Base-by-base conservation (phyloP, 2,888 invertebrate species). In the Baronia brevicornis region DNA sequence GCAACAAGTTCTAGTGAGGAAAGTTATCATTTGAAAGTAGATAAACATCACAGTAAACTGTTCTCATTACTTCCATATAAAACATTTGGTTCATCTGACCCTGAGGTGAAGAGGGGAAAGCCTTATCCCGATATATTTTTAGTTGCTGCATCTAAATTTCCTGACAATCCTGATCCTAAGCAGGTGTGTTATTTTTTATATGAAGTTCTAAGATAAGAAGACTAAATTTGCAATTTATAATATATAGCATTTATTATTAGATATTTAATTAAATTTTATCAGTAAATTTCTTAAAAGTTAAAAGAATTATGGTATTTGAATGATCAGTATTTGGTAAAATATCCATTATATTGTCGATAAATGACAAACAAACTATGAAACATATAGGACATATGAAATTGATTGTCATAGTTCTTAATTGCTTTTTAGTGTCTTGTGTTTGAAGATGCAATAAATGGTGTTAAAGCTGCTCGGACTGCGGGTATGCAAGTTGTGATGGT, bases 371-470 rank as follows among this genome's bases (percentile, higher is more conserved):
- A 17, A 6, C 17, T 6, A 6, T 17, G 6, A 17, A 17, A 17
- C 5, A 6, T 17, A 17, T 5, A 4, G 6, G 17, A 17, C 17
- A 17, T 17, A 17, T 6, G 6, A n/a, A 30, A 8, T 6, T 9
- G 17, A 21, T 5, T 29, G 9, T 21, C 8, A 21, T 22, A 18
- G 9, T 31, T 12, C 6, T 21, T 32, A 29, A 10, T 7, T 19
- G 8, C 26, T 6, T 59, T 54, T 2, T 70, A 91, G 90, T 93
- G 93, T 56, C 70, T 96, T 42, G 95, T 95, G 1, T 92, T 96
- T 66, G 97, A 97, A 79, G 97, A 97, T 80, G 92, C 97, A 2
- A 90, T 92, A 0, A 95, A 94, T 72, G 97, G 97, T 1, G 94
- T 96, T 0, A 78, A 82, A 38, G 93, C 93, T 2, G 96, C 91